A percentile compares a stretch with the other conserved stretches of the same genome.
Conservation (phyloP, 2,113 vertebrate species). For the Esox niger region DNA sequence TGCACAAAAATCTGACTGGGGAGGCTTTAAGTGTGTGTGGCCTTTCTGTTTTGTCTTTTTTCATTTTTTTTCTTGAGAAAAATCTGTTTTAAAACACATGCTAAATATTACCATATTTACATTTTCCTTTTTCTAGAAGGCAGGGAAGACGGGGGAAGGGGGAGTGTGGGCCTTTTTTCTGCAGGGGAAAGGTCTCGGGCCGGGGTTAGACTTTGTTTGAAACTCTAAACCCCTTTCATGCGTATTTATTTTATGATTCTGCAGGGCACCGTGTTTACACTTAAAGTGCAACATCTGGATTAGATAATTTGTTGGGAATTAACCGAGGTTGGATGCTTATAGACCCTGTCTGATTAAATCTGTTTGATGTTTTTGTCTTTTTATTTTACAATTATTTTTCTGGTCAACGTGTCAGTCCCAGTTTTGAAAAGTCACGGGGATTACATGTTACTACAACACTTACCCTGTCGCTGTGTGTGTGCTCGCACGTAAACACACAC, state of each 20-base stretch:
- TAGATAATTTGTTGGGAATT: conserved; percentile 98
- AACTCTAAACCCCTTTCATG: conserved; percentile 87
- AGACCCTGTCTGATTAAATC: conserved; percentile 80
- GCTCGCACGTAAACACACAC: conserved; percentile 27
- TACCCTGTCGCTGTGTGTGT: background rate
- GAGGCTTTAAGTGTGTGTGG: conserved; percentile 78
- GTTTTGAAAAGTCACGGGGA: conserved; percentile 37
- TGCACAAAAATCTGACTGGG: conserved; percentile 57
- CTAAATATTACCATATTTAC: conserved; percentile 86
- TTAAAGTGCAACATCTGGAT: conserved; percentile 93
- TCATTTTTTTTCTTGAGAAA: conserved; percentile 67
- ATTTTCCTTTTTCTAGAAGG: conserved; percentile 83
- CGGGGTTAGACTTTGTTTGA: conserved; percentile 80
- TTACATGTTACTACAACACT: conserved; percentile 15
- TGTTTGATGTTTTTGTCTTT: conserved; percentile 63
- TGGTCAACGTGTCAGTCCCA: conserved; percentile 28
- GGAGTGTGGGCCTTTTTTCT: conserved; percentile 47
- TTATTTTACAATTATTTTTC: conserved; percentile 41
- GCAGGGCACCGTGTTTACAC: conserved; percentile 87
- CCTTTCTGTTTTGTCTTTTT: conserved; percentile 57
- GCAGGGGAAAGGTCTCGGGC: conserved; percentile 71
- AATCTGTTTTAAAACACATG: conserved; percentile 84
- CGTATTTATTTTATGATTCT: conserved; percentile 97
- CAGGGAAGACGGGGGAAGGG: conserved; percentile 53
- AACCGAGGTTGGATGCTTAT: conserved; percentile 84